Conservation (phyloP, 2,113 vertebrate species). For the Poeciliopsis retropinna region DNA sequence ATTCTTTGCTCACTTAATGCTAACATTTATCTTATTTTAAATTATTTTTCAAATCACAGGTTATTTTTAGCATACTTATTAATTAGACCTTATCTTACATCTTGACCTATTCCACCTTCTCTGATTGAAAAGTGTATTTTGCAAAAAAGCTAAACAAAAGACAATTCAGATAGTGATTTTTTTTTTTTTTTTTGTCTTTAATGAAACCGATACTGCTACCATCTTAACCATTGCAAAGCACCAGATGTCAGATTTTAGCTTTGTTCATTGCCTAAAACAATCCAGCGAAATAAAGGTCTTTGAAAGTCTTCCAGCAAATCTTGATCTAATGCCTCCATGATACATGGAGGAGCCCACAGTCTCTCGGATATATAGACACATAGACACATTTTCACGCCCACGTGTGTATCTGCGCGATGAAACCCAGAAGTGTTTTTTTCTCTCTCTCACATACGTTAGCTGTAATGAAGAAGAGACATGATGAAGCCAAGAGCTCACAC, state of each 20-base stretch:
- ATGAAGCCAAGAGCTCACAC: constrained; percentile 14
- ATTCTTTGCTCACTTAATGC: no score
- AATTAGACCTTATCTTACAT: background rate
- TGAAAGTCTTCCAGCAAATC: background rate
- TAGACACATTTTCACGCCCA: background rate
- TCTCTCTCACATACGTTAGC: background rate
- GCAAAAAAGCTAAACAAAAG: no score
- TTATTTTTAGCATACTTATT: background rate
- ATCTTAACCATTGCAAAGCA: no score
- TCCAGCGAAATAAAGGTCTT: background rate
- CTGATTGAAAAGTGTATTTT: background rate
- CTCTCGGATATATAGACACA: background rate
- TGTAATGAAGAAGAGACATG: background rate
- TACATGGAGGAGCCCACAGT: background rate
- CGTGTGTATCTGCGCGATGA: background rate
- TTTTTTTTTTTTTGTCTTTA: no score
- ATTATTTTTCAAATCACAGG: background rate
- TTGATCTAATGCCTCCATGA: background rate
- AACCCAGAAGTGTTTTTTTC: constrained; percentile 4
- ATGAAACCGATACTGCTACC: no score
- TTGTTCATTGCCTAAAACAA: no score
- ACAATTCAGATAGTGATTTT: no score
- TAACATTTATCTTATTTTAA: no score
- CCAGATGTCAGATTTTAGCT: no score
- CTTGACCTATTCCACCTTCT: background rate